phyloP scores from a whole-genome alignment of 1,140 invertebrate genomes.

The Drosophila nikananu region DNA sequence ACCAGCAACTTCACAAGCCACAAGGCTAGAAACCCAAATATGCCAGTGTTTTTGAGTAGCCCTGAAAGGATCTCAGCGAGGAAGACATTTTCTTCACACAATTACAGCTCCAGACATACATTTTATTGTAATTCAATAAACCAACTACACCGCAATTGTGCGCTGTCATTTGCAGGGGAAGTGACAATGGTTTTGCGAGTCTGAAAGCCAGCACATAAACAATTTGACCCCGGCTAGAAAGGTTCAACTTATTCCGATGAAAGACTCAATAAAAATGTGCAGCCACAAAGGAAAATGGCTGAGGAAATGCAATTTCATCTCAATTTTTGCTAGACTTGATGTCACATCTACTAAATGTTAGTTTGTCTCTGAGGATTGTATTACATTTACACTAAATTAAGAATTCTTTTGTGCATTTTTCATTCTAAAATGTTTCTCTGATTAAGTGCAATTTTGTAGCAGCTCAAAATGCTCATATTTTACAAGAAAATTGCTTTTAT shows the following conservation, averaged over 20 bases:
- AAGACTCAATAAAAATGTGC: background rate
- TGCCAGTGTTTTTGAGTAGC: constrained; percentile 8
- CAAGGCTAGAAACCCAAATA: constrained; percentile 2
- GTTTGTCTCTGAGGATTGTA: background rate
- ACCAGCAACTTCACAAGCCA: constrained; percentile 30
- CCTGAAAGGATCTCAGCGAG: background rate
- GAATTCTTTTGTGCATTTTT: background rate
- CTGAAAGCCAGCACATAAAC: constrained; percentile 1
- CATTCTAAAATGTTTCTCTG: background rate
- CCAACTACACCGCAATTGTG: constrained; percentile 6
- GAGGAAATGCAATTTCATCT: background rate
- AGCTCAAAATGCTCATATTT: background rate
- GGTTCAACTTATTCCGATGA: background rate
- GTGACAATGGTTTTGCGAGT: constrained; percentile 21
- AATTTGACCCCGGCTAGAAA: background rate
- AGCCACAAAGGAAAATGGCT: background rate
- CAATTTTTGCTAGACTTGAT: background rate
- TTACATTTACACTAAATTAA: background rate
- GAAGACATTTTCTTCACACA: background rate
- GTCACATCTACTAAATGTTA: background rate
- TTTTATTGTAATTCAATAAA: constrained; percentile 32
- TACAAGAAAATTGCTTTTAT: background rate
- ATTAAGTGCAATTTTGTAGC: no score
- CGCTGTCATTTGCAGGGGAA: constrained; percentile 3
- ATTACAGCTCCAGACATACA: background rate